A percentile compares a stretch with the other conserved stretches of the same genome.
phyloP scores from a whole-genome alignment of 2,113 vertebrate species.

The Percina caprodes region DNA sequence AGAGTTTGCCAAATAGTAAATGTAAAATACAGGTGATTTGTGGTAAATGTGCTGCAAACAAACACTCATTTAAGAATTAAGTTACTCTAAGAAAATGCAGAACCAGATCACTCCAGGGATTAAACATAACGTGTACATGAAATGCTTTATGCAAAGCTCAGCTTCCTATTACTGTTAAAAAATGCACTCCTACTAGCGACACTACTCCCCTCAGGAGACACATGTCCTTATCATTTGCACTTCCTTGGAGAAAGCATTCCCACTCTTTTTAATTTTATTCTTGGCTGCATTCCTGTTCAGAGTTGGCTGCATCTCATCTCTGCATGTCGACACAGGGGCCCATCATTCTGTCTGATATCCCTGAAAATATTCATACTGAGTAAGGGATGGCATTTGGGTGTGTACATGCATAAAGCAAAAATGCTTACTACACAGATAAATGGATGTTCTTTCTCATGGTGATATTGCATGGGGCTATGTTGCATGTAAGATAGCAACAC shows the following conservation, averaged over 20 bases:
- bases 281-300: constrained; percentile 59
- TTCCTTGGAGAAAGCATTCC: constrained; percentile 35
- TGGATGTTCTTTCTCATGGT: constrained; percentile 1
- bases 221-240: constrained; percentile 22
- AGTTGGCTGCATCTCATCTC: constrained; percentile 34
- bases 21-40: background rate
- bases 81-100: background rate
- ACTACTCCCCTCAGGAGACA: constrained; percentile 34
- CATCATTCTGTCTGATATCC: constrained; percentile 30
- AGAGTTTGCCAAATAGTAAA: background rate
- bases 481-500: background rate
- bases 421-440: constrained; percentile 13
- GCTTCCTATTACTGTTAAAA: constrained; percentile 7
- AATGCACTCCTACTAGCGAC: constrained; percentile 18
- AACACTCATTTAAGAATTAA: background rate
- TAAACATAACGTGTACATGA: background rate
- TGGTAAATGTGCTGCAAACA: background rate
- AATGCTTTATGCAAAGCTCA: constrained; percentile 26
- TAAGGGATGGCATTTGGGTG: constrained; percentile 46
- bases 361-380: constrained; percentile 23
- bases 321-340: constrained; percentile 64
- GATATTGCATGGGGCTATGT: background rate
- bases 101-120: background rate
- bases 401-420: constrained; percentile 18
- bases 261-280: constrained; percentile 29